phyloP scores from a whole-genome alignment of 1,140 invertebrate species.

The Belonocnema kinseyi region DNA sequence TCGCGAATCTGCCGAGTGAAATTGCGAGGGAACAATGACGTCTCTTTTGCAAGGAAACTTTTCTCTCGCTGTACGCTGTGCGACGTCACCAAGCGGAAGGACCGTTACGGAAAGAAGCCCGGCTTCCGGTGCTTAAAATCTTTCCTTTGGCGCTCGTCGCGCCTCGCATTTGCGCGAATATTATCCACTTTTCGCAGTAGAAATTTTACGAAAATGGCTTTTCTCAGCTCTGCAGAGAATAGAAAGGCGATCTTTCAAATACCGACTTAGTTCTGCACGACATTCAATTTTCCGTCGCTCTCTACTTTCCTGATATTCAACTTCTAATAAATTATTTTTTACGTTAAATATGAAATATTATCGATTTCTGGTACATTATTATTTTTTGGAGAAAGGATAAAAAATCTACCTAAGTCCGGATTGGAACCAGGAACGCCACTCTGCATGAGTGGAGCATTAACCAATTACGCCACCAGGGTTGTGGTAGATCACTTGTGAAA shows the following conservation, averaged over 20 bases:
- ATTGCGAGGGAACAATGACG: conserved; percentile 48
- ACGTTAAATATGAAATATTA: no score
- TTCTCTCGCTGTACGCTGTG: conserved; percentile 40
- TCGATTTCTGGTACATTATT: no score
- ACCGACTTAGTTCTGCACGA: background rate
- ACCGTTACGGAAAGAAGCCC: conserved; percentile 46
- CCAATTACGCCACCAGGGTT: no score
- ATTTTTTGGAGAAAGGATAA: no score
- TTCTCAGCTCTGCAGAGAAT: background rate
- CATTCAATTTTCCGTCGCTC: background rate
- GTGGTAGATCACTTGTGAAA: no score
- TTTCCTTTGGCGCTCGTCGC: conserved; percentile 45
- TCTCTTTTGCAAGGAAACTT: conserved; percentile 43
- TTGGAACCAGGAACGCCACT: no score
- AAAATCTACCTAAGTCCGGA: no score
- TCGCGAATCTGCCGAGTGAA: conserved; percentile 30
- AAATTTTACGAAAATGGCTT: conserved; percentile 6
- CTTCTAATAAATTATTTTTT: no score
- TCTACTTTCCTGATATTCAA: background rate
- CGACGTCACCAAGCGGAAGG: conserved; percentile 36
- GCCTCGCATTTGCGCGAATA: conserved; percentile 45
- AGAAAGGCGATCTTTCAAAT: conserved; percentile 9
- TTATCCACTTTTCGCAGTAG: conserved; percentile 25
- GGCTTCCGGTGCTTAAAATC: conserved; percentile 51
- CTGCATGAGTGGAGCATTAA: no score